Evolutionary conservation across 2,888 invertebrate genomes (phyloP), one percentile per base, ranked within the genome.

Genomic region (Stenodema calcarata): DNA sequence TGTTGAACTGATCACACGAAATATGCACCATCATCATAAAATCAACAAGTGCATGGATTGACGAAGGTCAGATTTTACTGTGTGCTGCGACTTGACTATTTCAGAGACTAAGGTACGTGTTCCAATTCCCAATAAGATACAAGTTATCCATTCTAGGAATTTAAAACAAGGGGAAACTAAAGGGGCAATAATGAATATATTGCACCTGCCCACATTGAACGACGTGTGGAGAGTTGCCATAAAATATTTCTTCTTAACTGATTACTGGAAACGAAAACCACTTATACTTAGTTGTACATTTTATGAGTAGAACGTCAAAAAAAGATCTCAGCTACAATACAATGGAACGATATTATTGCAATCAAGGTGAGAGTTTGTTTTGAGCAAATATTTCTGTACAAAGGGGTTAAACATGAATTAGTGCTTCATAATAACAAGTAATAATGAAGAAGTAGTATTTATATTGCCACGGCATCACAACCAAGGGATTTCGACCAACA

Each of bases 381-480:
- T 86, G 86, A 86, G 86, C 86, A 86, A 86, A 70, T 86, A 70
- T 86, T 80, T 86, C 80, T 86, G 73, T 86, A 54, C 47, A 86
- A 69, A 14, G 69, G 69, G 73, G 78, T 18, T 30, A 28, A 83
- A 83, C 83, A 83, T 41, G 70, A 62, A 82, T 54, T 28, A 82
- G 82, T 82, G 82, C 82, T 83, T 70, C 70, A 30, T 42, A 69
- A 75, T 80, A 78, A 86, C 30, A 23, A 76, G 9, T 85, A 76
- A 83, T 83, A 42, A 70, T 27, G 16, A 62, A 70, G 69, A 82
- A 18, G 76, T 76, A 76, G 62, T 41, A 30, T 47, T 83, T 73
- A 81, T 86, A 87, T 86, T 87, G 85, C 87, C 86, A 87, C 81
- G 78, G 79, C 86, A 81, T 86, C 87, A 87, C 87, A 86, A 87